These are phyloP conservation scores for Holcopasites calliopsidis DNA, from an alignment of 1,140 invertebrate species.

Conservation along the genomic window DNA sequence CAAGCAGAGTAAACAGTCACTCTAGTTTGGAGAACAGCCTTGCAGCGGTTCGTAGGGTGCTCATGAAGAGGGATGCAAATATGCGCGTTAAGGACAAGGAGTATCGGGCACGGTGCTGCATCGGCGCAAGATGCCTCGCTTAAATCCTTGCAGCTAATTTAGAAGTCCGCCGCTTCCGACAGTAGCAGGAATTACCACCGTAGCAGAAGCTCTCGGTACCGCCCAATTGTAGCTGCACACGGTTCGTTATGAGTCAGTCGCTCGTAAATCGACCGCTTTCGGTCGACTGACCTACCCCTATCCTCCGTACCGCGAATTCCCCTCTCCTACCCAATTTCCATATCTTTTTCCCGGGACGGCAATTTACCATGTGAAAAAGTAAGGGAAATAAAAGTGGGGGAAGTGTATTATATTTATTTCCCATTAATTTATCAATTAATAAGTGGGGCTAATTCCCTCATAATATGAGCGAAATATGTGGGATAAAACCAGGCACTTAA, in stretches of 20 bases:
- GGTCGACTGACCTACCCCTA: conserved; percentile 17
- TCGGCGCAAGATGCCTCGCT: not conserved
- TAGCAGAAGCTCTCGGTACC: conserved; percentile 3
- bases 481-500: no score
- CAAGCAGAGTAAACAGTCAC: not conserved
- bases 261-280: conserved; percentile 31
- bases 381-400: not conserved
- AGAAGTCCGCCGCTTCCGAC: conserved; percentile 8
- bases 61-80: conserved; percentile 2
- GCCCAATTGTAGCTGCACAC: not conserved
- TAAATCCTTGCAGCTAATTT: conserved; percentile 29
- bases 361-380: not conserved
- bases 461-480: no score
- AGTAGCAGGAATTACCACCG: conserved; percentile 20
- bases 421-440: no score
- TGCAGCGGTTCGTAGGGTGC: not conserved
- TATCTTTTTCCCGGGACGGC: not conserved
- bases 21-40: not conserved
- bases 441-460: no score
- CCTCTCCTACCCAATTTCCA: no score
- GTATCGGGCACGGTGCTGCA: not conserved
- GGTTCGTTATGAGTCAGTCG: conserved; percentile 12
- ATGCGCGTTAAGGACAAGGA: not conserved
- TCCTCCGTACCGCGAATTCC: not conserved
- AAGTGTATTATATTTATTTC: no score